These are phyloP conservation scores for Andricus quercusramuli DNA, from an alignment of 2,888 invertebrate species.

Conservation along the genomic window DNA sequence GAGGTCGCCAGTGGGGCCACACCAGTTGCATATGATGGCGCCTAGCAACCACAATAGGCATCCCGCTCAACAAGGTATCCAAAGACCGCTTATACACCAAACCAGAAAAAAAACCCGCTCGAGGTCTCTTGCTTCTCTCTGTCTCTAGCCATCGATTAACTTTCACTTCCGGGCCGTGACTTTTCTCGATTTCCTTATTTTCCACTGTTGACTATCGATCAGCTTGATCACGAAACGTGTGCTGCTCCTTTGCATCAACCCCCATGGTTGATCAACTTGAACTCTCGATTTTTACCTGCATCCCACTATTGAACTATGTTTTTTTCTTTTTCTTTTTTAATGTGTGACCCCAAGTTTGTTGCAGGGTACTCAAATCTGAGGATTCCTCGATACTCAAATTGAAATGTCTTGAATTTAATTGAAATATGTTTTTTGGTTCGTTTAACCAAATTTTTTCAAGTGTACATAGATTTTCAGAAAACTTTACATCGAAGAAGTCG, in stretches of 20 bases:
- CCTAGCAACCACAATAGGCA: conserved; percentile 79
- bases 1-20: conserved; percentile 76
- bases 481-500: conserved; percentile 11
- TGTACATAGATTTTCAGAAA: conserved; percentile 22
- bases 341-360: conserved; percentile 61
- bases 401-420: not conserved
- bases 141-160: conserved; percentile 49
- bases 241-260: not conserved
- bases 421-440: not conserved
- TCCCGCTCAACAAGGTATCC: conserved; percentile 78
- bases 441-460: not conserved
- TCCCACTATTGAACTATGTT: not conserved
- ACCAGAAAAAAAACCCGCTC: conserved; percentile 71
- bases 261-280: conserved; percentile 9
- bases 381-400: not conserved
- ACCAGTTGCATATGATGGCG: conserved; percentile 78
- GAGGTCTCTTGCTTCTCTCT: conserved; percentile 63
- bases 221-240: conserved; percentile 5
- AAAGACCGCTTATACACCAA: conserved; percentile 77
- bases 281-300: conserved; percentile 11
- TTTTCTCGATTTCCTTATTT: conserved; percentile 44
- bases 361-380: conserved; percentile 50
- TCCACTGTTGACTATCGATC: conserved; percentile 1
- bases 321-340: conserved; percentile 53
- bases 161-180: conserved; percentile 42